Conservation (phyloP, 2,113 vertebrate species). For the Labeo catla region DNA sequence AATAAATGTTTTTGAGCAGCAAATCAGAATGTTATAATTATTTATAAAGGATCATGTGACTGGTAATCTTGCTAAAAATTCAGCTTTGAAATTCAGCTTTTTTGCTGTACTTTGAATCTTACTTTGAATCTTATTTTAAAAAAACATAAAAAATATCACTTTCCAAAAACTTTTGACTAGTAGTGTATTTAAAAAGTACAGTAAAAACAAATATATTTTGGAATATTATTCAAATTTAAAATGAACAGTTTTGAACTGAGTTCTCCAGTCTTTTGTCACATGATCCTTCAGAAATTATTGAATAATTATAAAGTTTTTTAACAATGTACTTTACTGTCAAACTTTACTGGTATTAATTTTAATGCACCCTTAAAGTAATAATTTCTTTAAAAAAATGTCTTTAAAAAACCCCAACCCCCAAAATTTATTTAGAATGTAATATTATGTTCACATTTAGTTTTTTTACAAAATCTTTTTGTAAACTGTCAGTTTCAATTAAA, state of each 20-base stretch:
- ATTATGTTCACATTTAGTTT: no score
- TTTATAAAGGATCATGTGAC: no score
- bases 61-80: no score
- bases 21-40: no score
- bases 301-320: background rate
- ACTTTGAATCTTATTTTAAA: no score
- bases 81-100: no score
- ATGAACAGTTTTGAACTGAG: background rate
- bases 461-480: slow-evolving; percentile 6
- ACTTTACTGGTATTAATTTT: background rate
- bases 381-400: background rate
- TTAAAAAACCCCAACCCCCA: no score
- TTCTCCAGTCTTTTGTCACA: background rate
- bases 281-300: background rate
- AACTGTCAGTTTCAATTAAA: background rate
- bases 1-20: no score
- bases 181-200: background rate
- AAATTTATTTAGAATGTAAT: no score
- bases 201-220: background rate
- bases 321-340: background rate
- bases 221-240: background rate
- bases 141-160: no score
- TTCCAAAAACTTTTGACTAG: no score
- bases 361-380: background rate
- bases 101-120: no score